A percentile compares a stretch with the other conserved stretches of the same genome.
Evolutionary conservation across 30 jellyfish, hydroid and myxozoan species (phyloP).

Genomic region (Sanderia malayensis): DNA sequence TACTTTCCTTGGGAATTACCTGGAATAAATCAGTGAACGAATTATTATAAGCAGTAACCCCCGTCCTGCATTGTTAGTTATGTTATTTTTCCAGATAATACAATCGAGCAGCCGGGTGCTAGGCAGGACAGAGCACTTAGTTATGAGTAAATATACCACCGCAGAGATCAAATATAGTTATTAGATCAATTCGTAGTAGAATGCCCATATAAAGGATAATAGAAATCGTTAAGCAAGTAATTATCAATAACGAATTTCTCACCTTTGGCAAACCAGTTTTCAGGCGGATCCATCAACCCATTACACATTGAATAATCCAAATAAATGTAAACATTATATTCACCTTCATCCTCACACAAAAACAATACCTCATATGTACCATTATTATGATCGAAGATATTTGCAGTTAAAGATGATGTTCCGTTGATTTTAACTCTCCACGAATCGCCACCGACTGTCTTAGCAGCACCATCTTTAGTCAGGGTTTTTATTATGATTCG

Average conservation of each 20-base stretch:
- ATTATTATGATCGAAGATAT: slow-evolving; percentile 47
- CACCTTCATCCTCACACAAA: slow-evolving; percentile 42
- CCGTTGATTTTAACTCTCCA: slow-evolving; percentile 71
- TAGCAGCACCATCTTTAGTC: slow-evolving; percentile 16
- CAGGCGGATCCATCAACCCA: slow-evolving; percentile 77
- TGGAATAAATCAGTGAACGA: slow-evolving; percentile 4
- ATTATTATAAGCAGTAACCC: no score
- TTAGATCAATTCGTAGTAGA: no score
- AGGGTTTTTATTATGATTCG: slow-evolving; percentile 11
- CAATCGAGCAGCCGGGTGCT: no score
- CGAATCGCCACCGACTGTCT: slow-evolving; percentile 55
- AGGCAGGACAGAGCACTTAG: no score
- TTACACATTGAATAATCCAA: slow-evolving; percentile 68
- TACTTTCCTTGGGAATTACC: slow-evolving; percentile 82
- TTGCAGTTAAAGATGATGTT: slow-evolving; percentile 37
- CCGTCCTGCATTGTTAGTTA: no score
- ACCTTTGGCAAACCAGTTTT: slow-evolving; percentile 64
- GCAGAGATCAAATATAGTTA: no score
- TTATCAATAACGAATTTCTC: no score
- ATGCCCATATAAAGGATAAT: no score
- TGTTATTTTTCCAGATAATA: no score
- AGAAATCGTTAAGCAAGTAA: no score
- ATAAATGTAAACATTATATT: slow-evolving; percentile 21
- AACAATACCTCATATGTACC: slow-evolving; percentile 65
- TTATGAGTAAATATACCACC: no score